A percentile compares a stretch with the other conserved stretches of the same genome.
Conservation (phyloP, 2,113 vertebrate genomes). For the Clarias magur region DNA sequence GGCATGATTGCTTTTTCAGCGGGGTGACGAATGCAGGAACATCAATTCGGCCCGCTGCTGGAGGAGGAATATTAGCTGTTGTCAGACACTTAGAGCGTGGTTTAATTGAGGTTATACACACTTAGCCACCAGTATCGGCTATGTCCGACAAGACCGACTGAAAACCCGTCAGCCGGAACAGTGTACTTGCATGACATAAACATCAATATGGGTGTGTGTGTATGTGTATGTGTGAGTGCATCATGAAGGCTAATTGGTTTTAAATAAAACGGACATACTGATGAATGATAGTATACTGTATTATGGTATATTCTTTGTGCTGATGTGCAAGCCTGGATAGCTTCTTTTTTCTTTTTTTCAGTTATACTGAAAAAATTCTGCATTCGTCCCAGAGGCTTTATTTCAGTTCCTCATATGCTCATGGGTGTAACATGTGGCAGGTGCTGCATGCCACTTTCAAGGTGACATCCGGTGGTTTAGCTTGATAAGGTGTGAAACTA, state of each 20-base stretch:
- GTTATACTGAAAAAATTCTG: not conserved
- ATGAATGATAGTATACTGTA: not conserved
- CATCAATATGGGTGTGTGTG: not conserved
- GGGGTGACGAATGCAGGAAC: conserved; percentile 72
- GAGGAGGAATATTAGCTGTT: conserved; percentile 78
- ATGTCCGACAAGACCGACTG: conserved; percentile 71
- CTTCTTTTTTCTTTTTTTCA: not conserved
- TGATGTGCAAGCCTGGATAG: not conserved
- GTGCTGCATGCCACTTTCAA: conserved; percentile 24
- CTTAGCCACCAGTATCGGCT: conserved; percentile 62
- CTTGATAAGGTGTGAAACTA: conserved; percentile 26
- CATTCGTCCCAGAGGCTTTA: not conserved
- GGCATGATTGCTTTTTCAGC: conserved; percentile 75
- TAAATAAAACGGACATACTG: not conserved
- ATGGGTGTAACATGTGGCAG: conserved; percentile 37
- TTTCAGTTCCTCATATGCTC: conserved; percentile 24
- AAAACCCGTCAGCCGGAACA: conserved; percentile 77
- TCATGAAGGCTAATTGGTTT: not conserved
- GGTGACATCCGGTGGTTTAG: conserved; percentile 5
- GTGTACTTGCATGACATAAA: conserved; percentile 33
- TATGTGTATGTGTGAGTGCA: not conserved
- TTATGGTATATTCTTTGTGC: not conserved
- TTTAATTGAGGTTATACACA: conserved; percentile 80
- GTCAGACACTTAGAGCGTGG: conserved; percentile 73
- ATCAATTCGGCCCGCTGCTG: conserved; percentile 71